phyloP scores from a whole-genome alignment of 2,797 vertebrate genomes.

The Xerus rutilus region DNA sequence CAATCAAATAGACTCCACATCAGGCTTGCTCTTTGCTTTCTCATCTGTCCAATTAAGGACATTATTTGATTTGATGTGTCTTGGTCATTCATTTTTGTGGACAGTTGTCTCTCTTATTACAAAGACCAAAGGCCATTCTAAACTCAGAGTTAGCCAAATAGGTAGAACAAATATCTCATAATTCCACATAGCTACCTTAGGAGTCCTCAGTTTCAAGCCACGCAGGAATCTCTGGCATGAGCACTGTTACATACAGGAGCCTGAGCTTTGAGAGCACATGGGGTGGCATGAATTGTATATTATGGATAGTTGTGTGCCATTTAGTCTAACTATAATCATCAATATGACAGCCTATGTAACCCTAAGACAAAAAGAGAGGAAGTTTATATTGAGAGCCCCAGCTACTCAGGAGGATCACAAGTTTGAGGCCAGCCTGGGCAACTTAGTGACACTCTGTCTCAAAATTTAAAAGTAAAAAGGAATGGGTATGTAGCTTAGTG shows the following conservation, averaged over 20 bases:
- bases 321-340: not conserved
- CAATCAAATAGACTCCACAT: not conserved
- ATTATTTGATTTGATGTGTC: slow-evolving; percentile 69
- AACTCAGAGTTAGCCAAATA: slow-evolving; percentile 35
- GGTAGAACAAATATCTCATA: slow-evolving; percentile 29
- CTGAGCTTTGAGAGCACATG: not conserved
- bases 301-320: not conserved
- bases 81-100: slow-evolving; percentile 68
- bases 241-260: not conserved
- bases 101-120: slow-evolving; percentile 65
- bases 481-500: too few relatives aligned
- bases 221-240: not conserved
- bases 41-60: slow-evolving; percentile 67
- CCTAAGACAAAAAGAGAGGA: not conserved
- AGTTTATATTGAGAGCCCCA: too few relatives aligned
- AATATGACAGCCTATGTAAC: not conserved
- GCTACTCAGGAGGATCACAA: too few relatives aligned
- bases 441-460: too few relatives aligned
- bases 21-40: slow-evolving; percentile 48
- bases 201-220: not conserved
- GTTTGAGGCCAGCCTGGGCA: too few relatives aligned
- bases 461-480: too few relatives aligned
- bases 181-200: slow-evolving; percentile 6
- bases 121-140: slow-evolving; percentile 67
- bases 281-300: not conserved